Percentiles rank a stretch among this genome's conserved stretches.
Conservation (phyloP, 2,888 invertebrate species). For the Anthophora plumipes region DNA sequence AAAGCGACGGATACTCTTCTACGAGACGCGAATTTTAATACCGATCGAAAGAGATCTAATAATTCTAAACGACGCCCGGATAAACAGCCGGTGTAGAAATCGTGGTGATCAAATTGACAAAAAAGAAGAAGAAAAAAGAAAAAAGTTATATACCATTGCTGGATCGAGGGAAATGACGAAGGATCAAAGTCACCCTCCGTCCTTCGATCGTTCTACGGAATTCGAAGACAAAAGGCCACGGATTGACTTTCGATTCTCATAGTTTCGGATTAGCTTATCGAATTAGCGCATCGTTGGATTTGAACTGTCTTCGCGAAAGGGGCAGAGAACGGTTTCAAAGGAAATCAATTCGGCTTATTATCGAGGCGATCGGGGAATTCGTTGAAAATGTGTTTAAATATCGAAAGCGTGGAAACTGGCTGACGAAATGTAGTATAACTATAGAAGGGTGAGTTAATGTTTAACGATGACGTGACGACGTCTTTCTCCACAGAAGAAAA, state of each 20-base stretch:
- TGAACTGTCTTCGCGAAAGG: slow-evolving; percentile 39
- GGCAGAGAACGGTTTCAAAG: slow-evolving; percentile 19
- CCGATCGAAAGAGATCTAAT: too few relatives aligned
- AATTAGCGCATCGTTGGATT: slow-evolving; percentile 53
- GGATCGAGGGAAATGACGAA: neutral
- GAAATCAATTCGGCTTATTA: slow-evolving; percentile 29
- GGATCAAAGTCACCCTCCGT: neutral
- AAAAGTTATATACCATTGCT: too few relatives aligned
- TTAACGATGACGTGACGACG: neutral
- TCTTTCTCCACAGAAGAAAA: neutral
- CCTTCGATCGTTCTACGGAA: neutral
- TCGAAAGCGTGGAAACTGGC: slow-evolving; percentile 4
- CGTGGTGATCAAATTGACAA: too few relatives aligned
- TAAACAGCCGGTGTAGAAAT: too few relatives aligned
- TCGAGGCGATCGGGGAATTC: slow-evolving; percentile 21
- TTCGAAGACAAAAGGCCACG: slow-evolving; percentile 20
- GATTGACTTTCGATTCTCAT: slow-evolving; percentile 4
- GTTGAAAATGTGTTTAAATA: slow-evolving; percentile 18
- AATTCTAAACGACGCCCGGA: too few relatives aligned
- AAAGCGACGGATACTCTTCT: neutral
- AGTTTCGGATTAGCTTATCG: slow-evolving; percentile 49
- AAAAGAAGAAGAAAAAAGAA: too few relatives aligned
- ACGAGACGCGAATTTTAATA: too few relatives aligned
- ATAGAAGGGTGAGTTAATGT: neutral
- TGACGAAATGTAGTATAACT: neutral